Base-by-base conservation (phyloP, 64 coral and sea anemone species). In the Actinia tenebrosa region DNA sequence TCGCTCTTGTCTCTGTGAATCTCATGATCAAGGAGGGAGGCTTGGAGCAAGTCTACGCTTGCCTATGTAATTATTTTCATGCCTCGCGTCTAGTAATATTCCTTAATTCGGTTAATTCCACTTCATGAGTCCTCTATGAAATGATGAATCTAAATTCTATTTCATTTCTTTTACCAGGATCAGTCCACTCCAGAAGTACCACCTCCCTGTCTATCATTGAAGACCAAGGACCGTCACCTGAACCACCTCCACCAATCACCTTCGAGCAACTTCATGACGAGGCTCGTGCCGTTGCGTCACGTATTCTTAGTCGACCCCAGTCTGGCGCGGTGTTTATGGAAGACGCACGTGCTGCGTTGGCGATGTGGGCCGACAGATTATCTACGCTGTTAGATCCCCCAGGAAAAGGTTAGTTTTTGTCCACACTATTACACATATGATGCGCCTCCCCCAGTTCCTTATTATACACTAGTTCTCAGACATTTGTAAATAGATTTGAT, bases 331-430 rank as follows among this genome's bases (percentile, higher is more conserved):
- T 77, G 1, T 96, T 96, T 37, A 85, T 93, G 85, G 88, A 89
- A 11, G 94, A 96, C 84, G 91, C 86, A 7, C 88, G 72, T 53
- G 86, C 88, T 60, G 94, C 94, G 4, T 55, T 93, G 44, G 85
- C 77, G 23, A 96, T 96, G 94, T 96, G 94, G 94, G 91, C 94
- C n/a, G 91, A 96, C 55, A 86, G 91, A 26, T 86, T 96, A 13
- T 80, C 91, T 10, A 88, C 80, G 10, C 91, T 96, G 64, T 16
- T 96, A 55, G 94, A 90, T 11, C 91, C 94, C 26, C 80, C 84
- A 1, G 59, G 75, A 37, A 87, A 87, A 96, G 94, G 94, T 92
- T 87, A 15, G 20, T 52, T 37, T 42, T 75, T n/a, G 56, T 58
- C 7, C 3, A 4, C 4, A 50, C 3, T 50, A 50, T 5, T 5